These are phyloP conservation scores for Triplophysa dalaica DNA, from an alignment of 2,113 vertebrate species.

Conservation along the genomic window DNA sequence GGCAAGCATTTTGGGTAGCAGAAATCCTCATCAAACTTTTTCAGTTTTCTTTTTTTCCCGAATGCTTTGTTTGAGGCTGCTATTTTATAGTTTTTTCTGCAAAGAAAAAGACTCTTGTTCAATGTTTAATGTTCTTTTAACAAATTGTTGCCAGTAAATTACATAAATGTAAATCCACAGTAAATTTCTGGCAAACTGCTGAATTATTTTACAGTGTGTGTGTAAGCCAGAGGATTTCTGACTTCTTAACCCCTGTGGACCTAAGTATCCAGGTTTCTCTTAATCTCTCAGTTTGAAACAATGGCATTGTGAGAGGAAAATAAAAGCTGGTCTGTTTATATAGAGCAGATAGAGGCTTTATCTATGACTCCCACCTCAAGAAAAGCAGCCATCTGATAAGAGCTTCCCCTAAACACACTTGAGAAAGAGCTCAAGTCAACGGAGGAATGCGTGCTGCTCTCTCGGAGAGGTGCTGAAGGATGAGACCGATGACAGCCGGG, in stretches of 20 bases:
- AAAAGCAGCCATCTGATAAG: constrained; percentile 61
- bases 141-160: too few relatives aligned
- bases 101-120: too few relatives aligned
- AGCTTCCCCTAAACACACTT: constrained; percentile 58
- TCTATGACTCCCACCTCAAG: constrained; percentile 52
- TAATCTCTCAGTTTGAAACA: constrained; percentile 30
- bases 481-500: constrained; percentile 67
- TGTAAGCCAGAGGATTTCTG: not conserved
- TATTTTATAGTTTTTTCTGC: too few relatives aligned
- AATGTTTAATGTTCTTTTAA: too few relatives aligned
- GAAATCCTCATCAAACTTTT: too few relatives aligned
- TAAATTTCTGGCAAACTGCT: too few relatives aligned
- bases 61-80: too few relatives aligned
- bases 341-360: constrained; percentile 58
- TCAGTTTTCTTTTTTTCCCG: too few relatives aligned
- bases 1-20: too few relatives aligned
- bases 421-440: constrained; percentile 47
- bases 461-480: constrained; percentile 56
- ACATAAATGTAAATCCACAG: too few relatives aligned
- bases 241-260: constrained; percentile 24
- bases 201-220: not conserved
- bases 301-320: constrained; percentile 22
- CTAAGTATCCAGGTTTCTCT: constrained; percentile 2
- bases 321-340: constrained; percentile 61
- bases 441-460: constrained; percentile 68